Conservation (phyloP, 2,888 invertebrate genomes). For the Leucophenga maculata region DNA sequence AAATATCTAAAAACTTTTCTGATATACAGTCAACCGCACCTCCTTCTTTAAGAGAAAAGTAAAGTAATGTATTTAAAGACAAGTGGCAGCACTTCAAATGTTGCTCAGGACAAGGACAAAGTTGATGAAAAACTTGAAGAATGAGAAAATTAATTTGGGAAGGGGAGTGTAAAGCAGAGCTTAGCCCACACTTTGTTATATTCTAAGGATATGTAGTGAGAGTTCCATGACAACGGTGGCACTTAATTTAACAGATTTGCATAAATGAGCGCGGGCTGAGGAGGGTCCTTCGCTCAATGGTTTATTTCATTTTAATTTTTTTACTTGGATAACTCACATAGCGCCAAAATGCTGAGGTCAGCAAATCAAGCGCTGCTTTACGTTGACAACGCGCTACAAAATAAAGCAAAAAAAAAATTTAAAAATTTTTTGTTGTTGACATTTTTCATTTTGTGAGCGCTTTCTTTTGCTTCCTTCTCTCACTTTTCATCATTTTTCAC, state of each 20-base stretch:
- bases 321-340: conserved; percentile 37
- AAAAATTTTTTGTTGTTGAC: conserved; percentile 27
- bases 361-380: conserved; percentile 14
- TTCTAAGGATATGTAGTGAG: neutral
- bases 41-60: too few relatives aligned
- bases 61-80: too few relatives aligned
- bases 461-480: conserved; percentile 20
- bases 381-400: too few relatives aligned
- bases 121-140: conserved; percentile 4
- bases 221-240: conserved; percentile 44
- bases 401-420: conserved; percentile 26
- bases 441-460: conserved; percentile 3
- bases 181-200: neutral
- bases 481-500: neutral
- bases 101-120: neutral
- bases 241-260: conserved; percentile 63
- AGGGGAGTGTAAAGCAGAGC: neutral
- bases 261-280: conserved; percentile 44
- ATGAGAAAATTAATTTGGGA: conserved; percentile 31
- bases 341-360: conserved; percentile 10
- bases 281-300: conserved; percentile 15
- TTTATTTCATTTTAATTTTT: neutral
- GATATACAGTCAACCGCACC: too few relatives aligned
- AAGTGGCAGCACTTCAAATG: too few relatives aligned
- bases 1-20: too few relatives aligned